These are phyloP conservation scores for Antheraea mylitta DNA, from an alignment of 1,140 invertebrate species.

Conservation along the genomic window DNA sequence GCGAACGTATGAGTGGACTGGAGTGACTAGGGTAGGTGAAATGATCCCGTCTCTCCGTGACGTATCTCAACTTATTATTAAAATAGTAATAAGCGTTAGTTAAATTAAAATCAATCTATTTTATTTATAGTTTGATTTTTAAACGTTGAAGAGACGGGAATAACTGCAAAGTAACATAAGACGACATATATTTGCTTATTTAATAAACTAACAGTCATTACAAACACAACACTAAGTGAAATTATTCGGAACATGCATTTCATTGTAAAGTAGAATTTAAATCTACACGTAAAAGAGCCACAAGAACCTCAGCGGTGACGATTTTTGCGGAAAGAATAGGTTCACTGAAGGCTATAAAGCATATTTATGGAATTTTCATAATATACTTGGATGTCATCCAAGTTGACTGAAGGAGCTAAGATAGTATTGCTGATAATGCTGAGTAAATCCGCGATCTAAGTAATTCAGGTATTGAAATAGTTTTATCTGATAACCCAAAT, in stretches of 20 bases:
- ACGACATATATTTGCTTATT: constrained; percentile 28
- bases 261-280: constrained; percentile 1
- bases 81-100: not conserved
- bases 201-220: constrained; percentile 41
- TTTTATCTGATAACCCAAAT: not conserved
- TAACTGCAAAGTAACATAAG: constrained; percentile 41
- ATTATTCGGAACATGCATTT: constrained; percentile 32
- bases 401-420: not conserved
- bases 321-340: not conserved
- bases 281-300: not conserved
- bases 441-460: not conserved
- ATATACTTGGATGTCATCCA: not conserved
- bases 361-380: not conserved
- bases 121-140: not conserved
- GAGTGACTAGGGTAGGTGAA: constrained; percentile 50
- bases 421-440: not conserved
- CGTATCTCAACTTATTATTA: not conserved
- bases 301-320: constrained; percentile 1
- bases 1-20: constrained; percentile 74
- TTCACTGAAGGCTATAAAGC: constrained; percentile 6
- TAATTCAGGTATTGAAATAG: not conserved
- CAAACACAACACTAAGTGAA: constrained; percentile 42
- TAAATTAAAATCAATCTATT: no score
- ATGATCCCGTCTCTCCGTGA: constrained; percentile 43
- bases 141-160: constrained; percentile 34